These are phyloP conservation scores for Corythornis madagascariensis DNA, from an alignment of 2,113 vertebrate genomes.

Conservation along the genomic window DNA sequence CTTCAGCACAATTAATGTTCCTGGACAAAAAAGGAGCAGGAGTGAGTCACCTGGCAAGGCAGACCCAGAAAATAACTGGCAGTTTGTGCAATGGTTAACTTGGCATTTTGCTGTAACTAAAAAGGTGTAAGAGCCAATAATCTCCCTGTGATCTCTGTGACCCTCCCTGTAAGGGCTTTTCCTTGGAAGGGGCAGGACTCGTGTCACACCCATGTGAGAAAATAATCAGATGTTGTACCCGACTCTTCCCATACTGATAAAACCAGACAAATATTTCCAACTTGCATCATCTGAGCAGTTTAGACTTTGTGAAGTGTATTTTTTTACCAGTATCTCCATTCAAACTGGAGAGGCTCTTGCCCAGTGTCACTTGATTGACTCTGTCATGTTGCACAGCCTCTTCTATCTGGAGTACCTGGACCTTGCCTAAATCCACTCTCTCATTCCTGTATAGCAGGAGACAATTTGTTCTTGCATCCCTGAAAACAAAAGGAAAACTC, in stretches of 20 bases:
- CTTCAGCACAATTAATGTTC: conserved; percentile 80
- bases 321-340: background rate
- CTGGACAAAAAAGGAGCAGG: conserved; percentile 48
- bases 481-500: background rate
- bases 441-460: background rate
- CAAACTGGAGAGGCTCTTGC: background rate
- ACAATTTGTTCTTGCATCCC: background rate
- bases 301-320: background rate
- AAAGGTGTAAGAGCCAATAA: background rate
- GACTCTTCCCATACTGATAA: background rate
- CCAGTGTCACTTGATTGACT: background rate
- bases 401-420: background rate
- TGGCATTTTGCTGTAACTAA: background rate
- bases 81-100: background rate
- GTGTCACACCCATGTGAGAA: background rate
- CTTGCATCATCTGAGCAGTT: background rate
- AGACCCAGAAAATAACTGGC: background rate
- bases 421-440: background rate
- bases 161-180: background rate
- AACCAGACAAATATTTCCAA: background rate
- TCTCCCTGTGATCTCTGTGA: background rate
- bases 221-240: background rate
- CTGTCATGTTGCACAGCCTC: background rate
- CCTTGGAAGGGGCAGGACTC: background rate
- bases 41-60: background rate